Percentiles rank a stretch among this genome's conserved stretches.
Evolutionary conservation across 2,888 invertebrate species (phyloP).

Genomic region (Bugula neritina): DNA sequence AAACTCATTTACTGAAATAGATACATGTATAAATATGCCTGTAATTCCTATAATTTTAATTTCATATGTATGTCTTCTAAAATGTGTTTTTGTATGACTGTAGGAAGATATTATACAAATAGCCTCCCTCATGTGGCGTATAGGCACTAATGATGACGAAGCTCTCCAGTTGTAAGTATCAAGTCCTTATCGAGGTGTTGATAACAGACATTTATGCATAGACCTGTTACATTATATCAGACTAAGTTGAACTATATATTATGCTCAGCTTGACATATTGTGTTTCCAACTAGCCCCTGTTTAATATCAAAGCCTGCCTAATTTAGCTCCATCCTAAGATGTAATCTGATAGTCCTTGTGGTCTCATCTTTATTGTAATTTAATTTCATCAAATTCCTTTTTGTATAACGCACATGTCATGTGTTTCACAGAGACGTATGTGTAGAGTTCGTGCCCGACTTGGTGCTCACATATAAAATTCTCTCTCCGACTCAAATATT

Average conservation of each 20-base stretch:
- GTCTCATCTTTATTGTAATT: not conserved
- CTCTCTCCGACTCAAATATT: not conserved
- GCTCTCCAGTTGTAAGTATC: slow-evolving; percentile 6
- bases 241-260: too few relatives aligned
- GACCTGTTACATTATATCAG: too few relatives aligned
- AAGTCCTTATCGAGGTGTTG: too few relatives aligned
- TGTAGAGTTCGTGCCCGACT: slow-evolving; percentile 17
- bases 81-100: slow-evolving; percentile 3
- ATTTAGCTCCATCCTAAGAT: not conserved
- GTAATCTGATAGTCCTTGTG: not conserved
- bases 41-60: not conserved
- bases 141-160: slow-evolving; percentile 9
- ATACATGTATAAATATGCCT: not conserved
- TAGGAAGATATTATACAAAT: slow-evolving; percentile 16
- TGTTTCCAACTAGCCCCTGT: too few relatives aligned
- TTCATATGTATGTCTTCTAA: not conserved
- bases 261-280: too few relatives aligned
- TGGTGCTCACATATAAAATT: not conserved
- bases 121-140: slow-evolving; percentile 3
- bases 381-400: not conserved
- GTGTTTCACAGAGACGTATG: not conserved
- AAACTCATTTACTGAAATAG: too few relatives aligned
- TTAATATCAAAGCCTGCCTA: too few relatives aligned
- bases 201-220: too few relatives aligned
- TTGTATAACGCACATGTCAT: not conserved